Conservation (phyloP, 2,113 vertebrate genomes). For the Gobiocypris rarus region DNA sequence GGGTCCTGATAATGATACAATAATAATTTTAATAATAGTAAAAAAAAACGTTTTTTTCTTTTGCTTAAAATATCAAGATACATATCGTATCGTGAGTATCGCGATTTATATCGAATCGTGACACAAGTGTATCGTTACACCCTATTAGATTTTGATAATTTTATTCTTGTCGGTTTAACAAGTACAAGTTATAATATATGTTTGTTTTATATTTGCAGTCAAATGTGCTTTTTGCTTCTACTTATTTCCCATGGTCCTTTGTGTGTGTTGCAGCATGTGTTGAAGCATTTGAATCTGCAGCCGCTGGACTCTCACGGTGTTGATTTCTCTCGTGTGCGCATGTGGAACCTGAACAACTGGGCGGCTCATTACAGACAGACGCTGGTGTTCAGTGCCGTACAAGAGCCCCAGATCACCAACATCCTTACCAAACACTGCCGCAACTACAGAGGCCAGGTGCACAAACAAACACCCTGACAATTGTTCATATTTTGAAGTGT, state of each 20-base stretch:
- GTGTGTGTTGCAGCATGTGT: slow-evolving; percentile 80
- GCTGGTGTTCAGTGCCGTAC: slow-evolving; percentile 87
- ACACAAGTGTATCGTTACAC: no score
- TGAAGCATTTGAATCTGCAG: slow-evolving; percentile 91
- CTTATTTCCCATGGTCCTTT: neutral
- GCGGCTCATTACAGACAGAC: slow-evolving; percentile 90
- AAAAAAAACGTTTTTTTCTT: no score
- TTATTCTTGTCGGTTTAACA: neutral
- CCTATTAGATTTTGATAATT: neutral
- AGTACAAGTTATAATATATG: neutral
- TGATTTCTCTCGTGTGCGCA: slow-evolving; percentile 93
- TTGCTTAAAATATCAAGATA: no score
- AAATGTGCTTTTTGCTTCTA: no score
- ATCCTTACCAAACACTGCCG: slow-evolving; percentile 88
- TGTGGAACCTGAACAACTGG: slow-evolving; percentile 93
- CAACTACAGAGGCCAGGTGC: slow-evolving; percentile 90
- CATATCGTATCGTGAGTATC: no score
- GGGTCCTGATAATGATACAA: no score
- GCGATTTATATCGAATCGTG: no score
- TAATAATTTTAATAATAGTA: no score
- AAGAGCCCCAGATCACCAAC: slow-evolving; percentile 91
- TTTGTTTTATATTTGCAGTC: neutral
- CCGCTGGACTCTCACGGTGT: slow-evolving; percentile 91
- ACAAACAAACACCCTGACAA: neutral
- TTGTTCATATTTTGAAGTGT: neutral